Evolutionary conservation across 2,113 vertebrate genomes (phyloP).

Genomic region (Centropus unirufus): DNA sequence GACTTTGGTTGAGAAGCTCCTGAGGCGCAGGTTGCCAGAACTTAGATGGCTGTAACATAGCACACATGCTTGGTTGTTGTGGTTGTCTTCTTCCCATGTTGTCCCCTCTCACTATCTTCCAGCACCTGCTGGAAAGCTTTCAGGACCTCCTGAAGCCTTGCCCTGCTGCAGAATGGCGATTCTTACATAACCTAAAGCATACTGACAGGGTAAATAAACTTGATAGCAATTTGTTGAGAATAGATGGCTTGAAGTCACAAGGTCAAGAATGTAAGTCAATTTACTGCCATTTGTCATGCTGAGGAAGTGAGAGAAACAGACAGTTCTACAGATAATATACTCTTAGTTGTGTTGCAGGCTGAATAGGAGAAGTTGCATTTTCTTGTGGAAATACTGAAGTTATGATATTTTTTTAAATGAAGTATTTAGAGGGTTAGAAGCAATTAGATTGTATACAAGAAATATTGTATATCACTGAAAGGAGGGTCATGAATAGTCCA

Average conservation of each 20-base stretch:
- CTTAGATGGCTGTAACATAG: background rate
- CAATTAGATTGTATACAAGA: background rate
- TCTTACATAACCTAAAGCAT: background rate
- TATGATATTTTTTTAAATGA: background rate
- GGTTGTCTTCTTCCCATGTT: background rate
- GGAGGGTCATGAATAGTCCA: background rate
- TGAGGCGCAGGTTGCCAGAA: background rate
- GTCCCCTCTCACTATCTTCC: accelerated
- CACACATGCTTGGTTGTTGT: background rate
- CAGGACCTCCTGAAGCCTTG: background rate
- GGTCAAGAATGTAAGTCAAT: background rate
- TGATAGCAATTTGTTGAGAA: background rate
- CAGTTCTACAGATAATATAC: background rate
- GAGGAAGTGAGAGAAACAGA: background rate
- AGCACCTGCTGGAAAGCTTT: background rate
- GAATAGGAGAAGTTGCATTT: background rate
- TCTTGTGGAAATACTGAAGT: background rate
- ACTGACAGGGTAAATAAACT: background rate
- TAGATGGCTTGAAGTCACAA: background rate
- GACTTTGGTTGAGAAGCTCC: background rate
- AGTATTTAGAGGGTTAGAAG: background rate
- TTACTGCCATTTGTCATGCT: background rate
- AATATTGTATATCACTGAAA: background rate
- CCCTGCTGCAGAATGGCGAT: background rate
- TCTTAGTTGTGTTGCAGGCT: background rate